Evolutionary conservation across 2,888 invertebrate genomes (phyloP), one percentile per base, ranked within the genome.

Genomic region (Neria commutata): DNA sequence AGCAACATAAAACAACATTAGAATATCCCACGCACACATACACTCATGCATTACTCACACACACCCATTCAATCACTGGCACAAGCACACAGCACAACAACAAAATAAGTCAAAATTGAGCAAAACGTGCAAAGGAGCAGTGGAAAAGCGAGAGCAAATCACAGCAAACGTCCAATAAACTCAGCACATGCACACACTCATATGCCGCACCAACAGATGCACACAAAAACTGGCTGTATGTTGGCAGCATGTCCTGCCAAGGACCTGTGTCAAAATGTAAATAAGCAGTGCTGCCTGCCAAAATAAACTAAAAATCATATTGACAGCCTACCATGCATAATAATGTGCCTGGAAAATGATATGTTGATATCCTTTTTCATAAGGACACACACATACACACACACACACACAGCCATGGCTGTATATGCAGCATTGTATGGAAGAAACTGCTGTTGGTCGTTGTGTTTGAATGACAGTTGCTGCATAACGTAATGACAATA

Each of bases 321-420:
- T 71, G 69, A 69, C 67, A 67, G 66, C 61, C 69, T 66, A 65
- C 65, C 62, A 67, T 67, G 71, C 68, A 72, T 72, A 71, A 63
- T 72, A 73, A 73, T 73, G 65, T 62, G n/a, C n/a, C n/a, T n/a
- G n/a, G 65, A 19, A 11, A 8, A 24, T 46, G 19, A 33, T 40
- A 55, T 21, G 37, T 40, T 37, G 26, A 34, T 54, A 54, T 49
- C 55, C 17, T 54, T 59, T 54, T 29, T 17, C 42, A 45, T 24
- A 26, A 51, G 61, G 48, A 37, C 45, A 53, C 47, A 23, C 33
- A 25, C 34, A 11, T n/a, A 21, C 46, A 16, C n/a, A 10, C 33
- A 24, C 29, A 17, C 53, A 53, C 14, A 26, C n/a, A 34, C 29
- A 34, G 21, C n/a, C 16, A 40, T 25, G n/a, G 11, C 40, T 26